Evolutionary conservation across 2,888 invertebrate species (phyloP).

Genomic region (Bombyx huttoni): DNA sequence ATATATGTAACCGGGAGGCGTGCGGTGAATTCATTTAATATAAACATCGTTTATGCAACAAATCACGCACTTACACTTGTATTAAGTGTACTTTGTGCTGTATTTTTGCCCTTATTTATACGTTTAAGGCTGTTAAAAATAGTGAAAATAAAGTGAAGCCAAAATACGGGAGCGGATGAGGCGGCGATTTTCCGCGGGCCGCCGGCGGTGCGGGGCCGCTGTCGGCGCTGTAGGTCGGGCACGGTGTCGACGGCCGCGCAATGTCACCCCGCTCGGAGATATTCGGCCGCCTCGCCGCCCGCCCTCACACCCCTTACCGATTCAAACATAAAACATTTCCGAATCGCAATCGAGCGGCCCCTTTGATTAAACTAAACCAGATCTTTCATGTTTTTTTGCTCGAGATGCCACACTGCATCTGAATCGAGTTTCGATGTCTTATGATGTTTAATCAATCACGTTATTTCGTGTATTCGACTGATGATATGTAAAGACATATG

Average conservation of each 20-base stretch:
- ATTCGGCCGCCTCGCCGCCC: constrained; percentile 32
- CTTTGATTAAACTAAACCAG: constrained; percentile 14
- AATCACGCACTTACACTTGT: background rate
- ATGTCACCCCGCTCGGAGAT: constrained; percentile 61
- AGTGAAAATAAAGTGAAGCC: background rate
- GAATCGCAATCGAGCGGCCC: constrained; percentile 31
- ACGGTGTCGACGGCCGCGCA: constrained; percentile 59
- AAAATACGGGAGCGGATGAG: constrained; percentile 26
- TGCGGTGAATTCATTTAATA: constrained; percentile 22
- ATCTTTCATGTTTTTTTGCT: too few species aligned
- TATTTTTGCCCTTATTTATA: too few species aligned
- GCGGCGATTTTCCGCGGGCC: constrained; percentile 30
- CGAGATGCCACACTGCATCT: too few species aligned
- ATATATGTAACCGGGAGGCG: constrained; percentile 28
- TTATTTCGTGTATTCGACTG: too few species aligned
- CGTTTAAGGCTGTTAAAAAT: background rate
- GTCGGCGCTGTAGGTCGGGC: constrained; percentile 60
- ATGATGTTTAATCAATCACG: too few species aligned
- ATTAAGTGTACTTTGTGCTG: background rate
- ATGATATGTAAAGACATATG: too few species aligned
- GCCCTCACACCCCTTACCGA: constrained; percentile 12
- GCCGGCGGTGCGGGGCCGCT: constrained; percentile 24
- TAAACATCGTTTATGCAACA: constrained; percentile 9
- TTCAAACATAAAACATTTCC: constrained; percentile 35
- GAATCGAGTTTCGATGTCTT: too few species aligned